Conservation (phyloP, 2,113 vertebrate species). For the Hemiscyllium ocellatum region DNA sequence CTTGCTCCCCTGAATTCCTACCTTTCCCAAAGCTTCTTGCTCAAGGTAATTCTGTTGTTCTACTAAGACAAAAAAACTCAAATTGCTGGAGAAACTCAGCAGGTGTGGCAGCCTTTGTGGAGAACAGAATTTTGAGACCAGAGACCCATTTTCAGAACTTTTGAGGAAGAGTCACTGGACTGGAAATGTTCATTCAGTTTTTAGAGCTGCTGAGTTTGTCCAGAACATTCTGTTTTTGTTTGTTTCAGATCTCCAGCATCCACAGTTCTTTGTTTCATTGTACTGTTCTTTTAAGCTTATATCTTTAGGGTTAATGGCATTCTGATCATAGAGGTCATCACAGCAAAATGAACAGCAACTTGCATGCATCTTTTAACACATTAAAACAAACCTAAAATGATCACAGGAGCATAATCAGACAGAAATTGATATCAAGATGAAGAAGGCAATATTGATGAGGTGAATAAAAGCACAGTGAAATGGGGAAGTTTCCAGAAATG, state of each 20-base stretch:
- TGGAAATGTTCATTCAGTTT: too few relatives aligned
- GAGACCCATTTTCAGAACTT: too few relatives aligned
- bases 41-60: background rate
- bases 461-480: background rate
- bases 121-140: too few relatives aligned
- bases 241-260: too few relatives aligned
- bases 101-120: too few relatives aligned
- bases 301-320: background rate
- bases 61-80: too few relatives aligned
- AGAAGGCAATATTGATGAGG: background rate
- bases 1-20: background rate
- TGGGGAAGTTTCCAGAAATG: background rate
- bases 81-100: too few relatives aligned
- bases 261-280: too few relatives aligned
- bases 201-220: too few relatives aligned
- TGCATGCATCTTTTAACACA: background rate
- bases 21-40: background rate
- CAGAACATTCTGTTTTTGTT: too few relatives aligned
- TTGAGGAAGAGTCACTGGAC: too few relatives aligned
- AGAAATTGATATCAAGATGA: background rate
- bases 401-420: background rate
- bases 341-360: background rate
- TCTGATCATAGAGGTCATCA: background rate
- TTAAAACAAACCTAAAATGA: background rate
- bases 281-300: background rate